These are phyloP conservation scores for Buteo buteo DNA, from an alignment of 2,113 vertebrate species.

Conservation along the genomic window DNA sequence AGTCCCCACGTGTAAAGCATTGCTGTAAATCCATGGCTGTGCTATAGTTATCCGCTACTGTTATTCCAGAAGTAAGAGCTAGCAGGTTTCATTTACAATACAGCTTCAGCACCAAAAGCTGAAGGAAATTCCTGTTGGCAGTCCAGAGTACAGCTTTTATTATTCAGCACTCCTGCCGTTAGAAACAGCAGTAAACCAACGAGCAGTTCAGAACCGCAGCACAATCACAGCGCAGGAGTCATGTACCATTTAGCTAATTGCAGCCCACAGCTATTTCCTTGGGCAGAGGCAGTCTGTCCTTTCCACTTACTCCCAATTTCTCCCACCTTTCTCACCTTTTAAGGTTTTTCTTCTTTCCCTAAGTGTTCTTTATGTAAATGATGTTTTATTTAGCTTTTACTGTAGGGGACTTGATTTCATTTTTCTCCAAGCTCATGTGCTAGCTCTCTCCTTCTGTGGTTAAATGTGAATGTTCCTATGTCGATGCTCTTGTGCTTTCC, in stretches of 20 bases:
- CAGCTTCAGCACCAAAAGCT: not conserved
- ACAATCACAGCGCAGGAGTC: not conserved
- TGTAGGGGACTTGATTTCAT: not conserved
- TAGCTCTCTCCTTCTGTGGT: not conserved
- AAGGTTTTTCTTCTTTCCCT: not conserved
- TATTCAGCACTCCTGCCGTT: not conserved
- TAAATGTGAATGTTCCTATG: not conserved
- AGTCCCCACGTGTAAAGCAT: not conserved
- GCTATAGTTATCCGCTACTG: not conserved
- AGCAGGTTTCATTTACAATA: constrained; percentile 10
- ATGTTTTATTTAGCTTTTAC: not conserved
- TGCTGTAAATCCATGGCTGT: not conserved
- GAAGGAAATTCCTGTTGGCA: constrained; percentile 2
- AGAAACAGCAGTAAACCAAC: not conserved
- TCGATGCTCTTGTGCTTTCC: not conserved
- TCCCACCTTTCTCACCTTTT: not conserved
- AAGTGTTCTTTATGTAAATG: not conserved
- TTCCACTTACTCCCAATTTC: not conserved
- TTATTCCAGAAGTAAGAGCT: constrained; percentile 16
- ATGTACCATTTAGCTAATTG: constrained; percentile 6
- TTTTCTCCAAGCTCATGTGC: not conserved
- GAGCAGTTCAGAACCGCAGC: not conserved
- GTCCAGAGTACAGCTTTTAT: not conserved
- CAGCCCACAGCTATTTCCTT: not conserved
- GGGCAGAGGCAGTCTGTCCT: not conserved